Evolutionary conservation across 2,797 vertebrate genomes (phyloP).

Genomic region (Halcyon smyrnensis): DNA sequence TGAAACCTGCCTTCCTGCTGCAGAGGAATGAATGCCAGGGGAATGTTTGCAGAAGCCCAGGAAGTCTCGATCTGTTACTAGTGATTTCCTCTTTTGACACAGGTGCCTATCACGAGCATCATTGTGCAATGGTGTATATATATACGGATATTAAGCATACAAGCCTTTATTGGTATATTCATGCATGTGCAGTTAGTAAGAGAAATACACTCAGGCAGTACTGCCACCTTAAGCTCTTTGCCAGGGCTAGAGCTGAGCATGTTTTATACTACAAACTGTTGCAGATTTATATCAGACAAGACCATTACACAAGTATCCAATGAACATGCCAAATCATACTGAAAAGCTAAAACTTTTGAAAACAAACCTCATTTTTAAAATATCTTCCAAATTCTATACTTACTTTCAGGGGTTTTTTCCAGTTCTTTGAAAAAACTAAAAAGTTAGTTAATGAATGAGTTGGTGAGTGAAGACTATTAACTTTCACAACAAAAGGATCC

Average conservation of each 20-base stretch:
- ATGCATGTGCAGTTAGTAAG: not conserved
- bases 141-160: not conserved
- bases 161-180: accelerated
- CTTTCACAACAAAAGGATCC: not conserved
- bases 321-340: not conserved
- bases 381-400: not conserved
- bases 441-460: not conserved
- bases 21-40: not conserved
- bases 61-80: accelerated
- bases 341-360: not conserved
- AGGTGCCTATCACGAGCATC: not conserved
- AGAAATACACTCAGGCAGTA: not conserved
- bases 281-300: not conserved
- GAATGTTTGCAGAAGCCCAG: not conserved
- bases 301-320: not conserved
- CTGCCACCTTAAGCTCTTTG: not conserved
- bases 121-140: accelerated
- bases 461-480: not conserved
- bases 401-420: not conserved
- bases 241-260: not conserved
- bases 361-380: not conserved
- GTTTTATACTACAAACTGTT: not conserved
- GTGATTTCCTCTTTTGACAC: not conserved
- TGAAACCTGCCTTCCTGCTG: not conserved
- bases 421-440: not conserved